phyloP scores from a whole-genome alignment of 1,140 invertebrate species.

The Neotoxoptera formosana region DNA sequence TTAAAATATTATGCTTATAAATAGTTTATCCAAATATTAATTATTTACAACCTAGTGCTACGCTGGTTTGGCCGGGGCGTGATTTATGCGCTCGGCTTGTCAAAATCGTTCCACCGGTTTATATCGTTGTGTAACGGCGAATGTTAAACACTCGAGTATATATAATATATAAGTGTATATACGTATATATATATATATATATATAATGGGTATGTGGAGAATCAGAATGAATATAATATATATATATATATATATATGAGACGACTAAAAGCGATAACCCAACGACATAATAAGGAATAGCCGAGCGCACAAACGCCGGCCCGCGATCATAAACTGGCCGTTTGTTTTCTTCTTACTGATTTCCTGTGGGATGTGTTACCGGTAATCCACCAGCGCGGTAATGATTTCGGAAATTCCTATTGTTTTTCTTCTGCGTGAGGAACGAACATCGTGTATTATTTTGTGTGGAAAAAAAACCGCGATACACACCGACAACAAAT shows the following conservation, averaged over 20 bases:
- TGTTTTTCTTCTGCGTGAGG: slow-evolving; percentile 1
- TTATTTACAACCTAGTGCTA: background rate
- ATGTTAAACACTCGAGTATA: slow-evolving; percentile 17
- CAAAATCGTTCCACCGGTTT: background rate
- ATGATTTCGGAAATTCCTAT: slow-evolving; percentile 24
- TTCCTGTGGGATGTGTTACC: slow-evolving; percentile 46
- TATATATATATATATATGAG: background rate
- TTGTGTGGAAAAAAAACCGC: background rate
- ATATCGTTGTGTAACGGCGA: slow-evolving; percentile 15
- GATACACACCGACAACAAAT: background rate
- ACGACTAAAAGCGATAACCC: background rate
- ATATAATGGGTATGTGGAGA: background rate
- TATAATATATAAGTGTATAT: no score
- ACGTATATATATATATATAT: no score
- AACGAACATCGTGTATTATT: background rate
- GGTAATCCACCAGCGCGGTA: slow-evolving; percentile 23
- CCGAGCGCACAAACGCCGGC: background rate
- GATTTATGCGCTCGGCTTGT: background rate
- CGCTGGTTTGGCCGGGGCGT: background rate
- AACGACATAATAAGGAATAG: slow-evolving; percentile 31
- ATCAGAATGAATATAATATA: background rate
- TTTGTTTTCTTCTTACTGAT: slow-evolving; percentile 51
- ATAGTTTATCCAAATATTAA: background rate
- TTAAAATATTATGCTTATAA: background rate
- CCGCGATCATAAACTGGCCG: slow-evolving; percentile 17